phyloP scores from a whole-genome alignment of 2,888 invertebrate species.

The Heliconius ethilla region DNA sequence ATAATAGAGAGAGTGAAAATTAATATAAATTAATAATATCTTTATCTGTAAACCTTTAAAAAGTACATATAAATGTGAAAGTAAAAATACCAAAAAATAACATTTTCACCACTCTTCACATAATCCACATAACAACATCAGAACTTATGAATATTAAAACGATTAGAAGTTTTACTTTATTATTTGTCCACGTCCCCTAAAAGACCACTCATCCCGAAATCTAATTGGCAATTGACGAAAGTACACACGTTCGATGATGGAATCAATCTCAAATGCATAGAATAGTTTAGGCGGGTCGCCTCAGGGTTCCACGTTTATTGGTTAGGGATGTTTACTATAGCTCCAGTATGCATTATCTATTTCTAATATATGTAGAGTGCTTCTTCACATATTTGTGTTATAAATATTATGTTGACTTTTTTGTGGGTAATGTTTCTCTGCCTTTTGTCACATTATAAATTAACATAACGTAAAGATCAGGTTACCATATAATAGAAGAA shows the following conservation, averaged over 20 bases:
- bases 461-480: not conserved
- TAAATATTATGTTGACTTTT: not conserved
- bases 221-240: constrained; percentile 45
- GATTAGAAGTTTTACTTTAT: constrained; percentile 21
- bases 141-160: constrained; percentile 25
- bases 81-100: not conserved
- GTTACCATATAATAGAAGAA: too few species aligned
- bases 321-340: constrained; percentile 51
- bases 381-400: constrained; percentile 14
- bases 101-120: not conserved
- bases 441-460: not conserved
- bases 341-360: constrained; percentile 31
- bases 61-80: not conserved
- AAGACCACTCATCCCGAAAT: constrained; percentile 30
- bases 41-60: not conserved
- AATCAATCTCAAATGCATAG: constrained; percentile 75
- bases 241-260: constrained; percentile 52
- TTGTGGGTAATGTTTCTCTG: not conserved
- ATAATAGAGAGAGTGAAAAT: not conserved
- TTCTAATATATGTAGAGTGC: constrained; percentile 24
- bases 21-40: too few species aligned
- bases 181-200: constrained; percentile 24
- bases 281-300: constrained; percentile 59
- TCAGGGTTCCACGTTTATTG: constrained; percentile 45
- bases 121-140: not conserved